Base-by-base conservation (phyloP, 2,113 vertebrate species). In the Neotoma lepida region DNA sequence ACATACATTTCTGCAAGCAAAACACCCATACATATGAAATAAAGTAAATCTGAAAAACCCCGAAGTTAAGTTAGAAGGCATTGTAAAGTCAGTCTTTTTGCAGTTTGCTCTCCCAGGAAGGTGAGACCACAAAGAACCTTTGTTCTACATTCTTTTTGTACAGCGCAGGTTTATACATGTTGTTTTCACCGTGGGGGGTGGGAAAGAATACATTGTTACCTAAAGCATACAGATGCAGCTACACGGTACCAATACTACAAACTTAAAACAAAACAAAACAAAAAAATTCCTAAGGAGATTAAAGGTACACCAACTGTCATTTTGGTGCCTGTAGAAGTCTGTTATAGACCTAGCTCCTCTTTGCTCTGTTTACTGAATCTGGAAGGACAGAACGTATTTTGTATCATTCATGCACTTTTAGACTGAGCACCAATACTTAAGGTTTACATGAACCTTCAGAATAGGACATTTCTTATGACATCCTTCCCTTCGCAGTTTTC, bases 201-300 rank as follows among this genome's bases (percentile, higher is more conserved):
- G 41, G 64, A 89, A 88, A 66, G 14, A 56, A 35, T 26, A 73
- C 20, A 44, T 73, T 81, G 64, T 71, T 63, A 61, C 51, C 26
- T 13, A 49, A 81, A 46, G 6, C 51, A 54, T 77, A 80, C 87
- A 84, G 30, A 49, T 46, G 20, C 2, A 88, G 68, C 12, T 30
- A 68, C 28, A 70, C 49, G 30, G 58, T n/a, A 94, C 49, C 30
- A 58, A 51, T 56, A 44, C 44, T n/a, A 70, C n/a, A 80, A 89
- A 86, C 73, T 61, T 74, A 92, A 66, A 96, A 51, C 12, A n/a
- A 76, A 86, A 58, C 68, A 92, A 66, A 96, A 51, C 12, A n/a
- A 76, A 86, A 58, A 28, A 12, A 28, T 77, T 49, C 1, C 56
- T 84, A 94, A 46, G 17, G 68, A 54, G n/a, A 64, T 13, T 82